These are phyloP conservation scores for Eriocheir sinensis DNA, from an alignment of 1,140 invertebrate genomes.

Conservation along the genomic window DNA sequence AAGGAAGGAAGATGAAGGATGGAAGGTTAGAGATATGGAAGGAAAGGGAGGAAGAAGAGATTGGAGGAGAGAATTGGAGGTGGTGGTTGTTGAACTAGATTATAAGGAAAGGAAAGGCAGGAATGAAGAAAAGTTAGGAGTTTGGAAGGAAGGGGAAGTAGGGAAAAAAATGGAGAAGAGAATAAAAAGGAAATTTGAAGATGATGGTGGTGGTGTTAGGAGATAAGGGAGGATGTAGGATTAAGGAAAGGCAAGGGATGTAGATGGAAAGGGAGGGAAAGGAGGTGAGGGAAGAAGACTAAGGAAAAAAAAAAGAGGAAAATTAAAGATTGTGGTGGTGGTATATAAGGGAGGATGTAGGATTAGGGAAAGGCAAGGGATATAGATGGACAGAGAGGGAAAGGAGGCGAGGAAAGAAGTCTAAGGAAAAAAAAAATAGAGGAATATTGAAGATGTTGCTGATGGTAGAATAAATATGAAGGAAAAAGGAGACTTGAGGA, in stretches of 20 bases:
- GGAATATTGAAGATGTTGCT: background rate
- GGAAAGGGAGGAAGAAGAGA: background rate
- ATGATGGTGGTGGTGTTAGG: background rate
- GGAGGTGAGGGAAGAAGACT: too few relatives aligned
- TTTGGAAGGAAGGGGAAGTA: too few relatives aligned
- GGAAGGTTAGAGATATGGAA: background rate
- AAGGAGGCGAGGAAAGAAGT: too few relatives aligned
- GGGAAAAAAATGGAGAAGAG: background rate
- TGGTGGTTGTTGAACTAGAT: too few relatives aligned
- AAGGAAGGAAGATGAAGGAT: background rate
- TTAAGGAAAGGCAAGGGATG: background rate
- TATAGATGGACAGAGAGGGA: slow-evolving; percentile 8
- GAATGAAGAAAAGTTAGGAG: too few relatives aligned
- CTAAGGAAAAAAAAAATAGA: background rate
- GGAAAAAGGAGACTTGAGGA: background rate
- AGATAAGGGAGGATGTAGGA: background rate
- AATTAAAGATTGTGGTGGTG: too few relatives aligned
- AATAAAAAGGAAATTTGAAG: background rate
- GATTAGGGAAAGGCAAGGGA: background rate
- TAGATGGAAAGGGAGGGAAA: background rate
- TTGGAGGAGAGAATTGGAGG: background rate
- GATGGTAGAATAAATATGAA: background rate
- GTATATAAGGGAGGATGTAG: background rate
- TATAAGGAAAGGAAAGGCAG: background rate
- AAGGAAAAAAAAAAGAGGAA: background rate